Evolutionary conservation across 2,888 invertebrate genomes (phyloP).

Genomic region (Dryobotodes eremita): DNA sequence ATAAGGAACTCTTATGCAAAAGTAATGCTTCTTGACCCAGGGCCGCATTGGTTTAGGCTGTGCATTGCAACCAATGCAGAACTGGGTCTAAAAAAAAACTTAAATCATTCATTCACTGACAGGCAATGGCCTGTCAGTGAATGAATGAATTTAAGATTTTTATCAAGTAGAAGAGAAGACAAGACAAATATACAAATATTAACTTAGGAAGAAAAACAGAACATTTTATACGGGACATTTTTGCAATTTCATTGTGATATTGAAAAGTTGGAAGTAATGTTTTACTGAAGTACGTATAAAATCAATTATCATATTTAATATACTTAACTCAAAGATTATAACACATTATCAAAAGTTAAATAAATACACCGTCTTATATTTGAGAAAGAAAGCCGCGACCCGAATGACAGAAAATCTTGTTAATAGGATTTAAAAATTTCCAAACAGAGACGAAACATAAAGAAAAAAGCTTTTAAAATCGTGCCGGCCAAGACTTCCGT

Average conservation of each 20-base stretch:
- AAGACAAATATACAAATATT: too few species aligned
- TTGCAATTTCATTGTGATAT: background rate
- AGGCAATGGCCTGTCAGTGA: too few species aligned
- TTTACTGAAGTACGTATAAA: background rate
- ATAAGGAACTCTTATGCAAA: too few species aligned
- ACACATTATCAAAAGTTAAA: conserved; percentile 33
- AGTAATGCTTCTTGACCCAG: too few species aligned
- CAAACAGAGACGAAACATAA: conserved; percentile 38
- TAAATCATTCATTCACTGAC: too few species aligned
- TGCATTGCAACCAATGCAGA: too few species aligned
- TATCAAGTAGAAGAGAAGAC: too few species aligned
- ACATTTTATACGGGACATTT: background rate
- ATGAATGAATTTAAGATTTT: too few species aligned
- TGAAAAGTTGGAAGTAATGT: background rate
- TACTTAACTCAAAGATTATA: background rate
- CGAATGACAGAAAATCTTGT: conserved; percentile 41
- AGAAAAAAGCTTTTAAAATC: conserved; percentile 50
- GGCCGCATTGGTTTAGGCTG: too few species aligned
- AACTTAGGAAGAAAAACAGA: too few species aligned
- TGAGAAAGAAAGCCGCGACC: conserved; percentile 15
- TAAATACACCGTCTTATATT: conserved; percentile 28
- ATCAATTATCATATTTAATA: background rate
- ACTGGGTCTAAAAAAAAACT: too few species aligned
- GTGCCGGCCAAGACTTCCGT: conserved; percentile 43
- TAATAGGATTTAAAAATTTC: conserved; percentile 58